These are phyloP conservation scores for Aphis craccivora DNA, from an alignment of 1,140 invertebrate genomes.

Conservation along the genomic window DNA sequence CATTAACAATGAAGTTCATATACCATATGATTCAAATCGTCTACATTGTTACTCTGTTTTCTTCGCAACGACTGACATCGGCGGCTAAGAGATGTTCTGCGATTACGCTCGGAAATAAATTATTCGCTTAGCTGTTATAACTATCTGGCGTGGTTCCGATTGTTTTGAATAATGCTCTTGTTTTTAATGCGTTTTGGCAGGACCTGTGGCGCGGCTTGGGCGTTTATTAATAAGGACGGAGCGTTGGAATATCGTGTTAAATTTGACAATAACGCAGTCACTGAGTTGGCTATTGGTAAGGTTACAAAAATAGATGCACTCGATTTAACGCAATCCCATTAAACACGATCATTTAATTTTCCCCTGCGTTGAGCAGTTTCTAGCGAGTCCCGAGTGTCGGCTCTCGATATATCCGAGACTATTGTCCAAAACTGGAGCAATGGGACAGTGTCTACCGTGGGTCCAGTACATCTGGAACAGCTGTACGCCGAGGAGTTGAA, in stretches of 20 bases:
- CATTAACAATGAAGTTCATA: background rate
- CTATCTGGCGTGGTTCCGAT: constrained; percentile 55
- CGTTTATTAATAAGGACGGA: constrained; percentile 79
- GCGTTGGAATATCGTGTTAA: constrained; percentile 78
- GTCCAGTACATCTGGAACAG: constrained; percentile 76
- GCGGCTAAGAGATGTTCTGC: background rate
- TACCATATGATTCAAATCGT: constrained; percentile 11
- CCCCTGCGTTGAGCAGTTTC: constrained; percentile 25
- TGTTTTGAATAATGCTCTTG: constrained; percentile 57
- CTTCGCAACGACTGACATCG: background rate
- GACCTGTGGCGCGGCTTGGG: constrained; percentile 76
- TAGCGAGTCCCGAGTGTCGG: constrained; percentile 33
- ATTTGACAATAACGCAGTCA: constrained; percentile 65
- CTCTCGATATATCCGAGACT: constrained; percentile 37
- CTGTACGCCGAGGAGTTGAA: constrained; percentile 80
- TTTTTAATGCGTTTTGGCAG: constrained; percentile 59
- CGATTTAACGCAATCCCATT: constrained; percentile 35
- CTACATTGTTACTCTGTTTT: constrained; percentile 21
- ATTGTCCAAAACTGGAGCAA: constrained; percentile 68
- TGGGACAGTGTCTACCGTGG: constrained; percentile 72
- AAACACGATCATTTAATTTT: constrained; percentile 23
- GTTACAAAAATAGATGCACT: constrained; percentile 42
- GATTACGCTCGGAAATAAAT: constrained; percentile 53
- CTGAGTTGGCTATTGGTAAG: constrained; percentile 53
- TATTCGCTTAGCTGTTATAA: constrained; percentile 33